A percentile compares a stretch with the other conserved stretches of the same genome.
These are phyloP conservation scores for Myripristis murdjan DNA, from an alignment of 2,797 vertebrate genomes.

Conservation along the genomic window DNA sequence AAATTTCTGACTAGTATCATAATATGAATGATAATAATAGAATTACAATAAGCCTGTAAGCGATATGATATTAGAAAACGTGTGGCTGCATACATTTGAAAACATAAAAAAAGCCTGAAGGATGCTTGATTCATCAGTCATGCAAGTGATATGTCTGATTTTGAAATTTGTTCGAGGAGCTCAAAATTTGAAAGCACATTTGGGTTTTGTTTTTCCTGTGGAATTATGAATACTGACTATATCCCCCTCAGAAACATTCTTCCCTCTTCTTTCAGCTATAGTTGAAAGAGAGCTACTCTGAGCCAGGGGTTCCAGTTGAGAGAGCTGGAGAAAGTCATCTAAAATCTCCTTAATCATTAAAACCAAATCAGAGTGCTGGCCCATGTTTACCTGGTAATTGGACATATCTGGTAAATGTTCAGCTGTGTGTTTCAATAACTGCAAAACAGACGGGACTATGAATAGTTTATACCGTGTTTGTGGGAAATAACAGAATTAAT, in stretches of 20 bases:
- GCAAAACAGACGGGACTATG: slow-evolving; percentile 51
- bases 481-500: slow-evolving; percentile 77
- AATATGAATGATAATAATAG: too few relatives aligned
- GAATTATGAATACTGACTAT: slow-evolving; percentile 28
- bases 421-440: slow-evolving; percentile 55
- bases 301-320: slow-evolving; percentile 29
- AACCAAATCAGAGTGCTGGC: slow-evolving; percentile 68
- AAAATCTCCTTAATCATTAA: slow-evolving; percentile 73
- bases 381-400: slow-evolving; percentile 64
- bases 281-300: slow-evolving; percentile 12
- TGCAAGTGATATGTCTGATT: slow-evolving; percentile 1
- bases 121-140: background rate
- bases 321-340: slow-evolving; percentile 47
- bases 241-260: slow-evolving; percentile 9
- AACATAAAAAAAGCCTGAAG: background rate
- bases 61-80: background rate
- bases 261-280: slow-evolving; percentile 13
- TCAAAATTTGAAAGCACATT: slow-evolving; percentile 27
- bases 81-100: background rate
- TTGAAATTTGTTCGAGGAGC: slow-evolving; percentile 19
- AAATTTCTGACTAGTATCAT: background rate
- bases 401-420: slow-evolving; percentile 71
- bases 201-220: background rate
- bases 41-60: too few relatives aligned
- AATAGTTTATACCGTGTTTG: slow-evolving; percentile 71